These are phyloP conservation scores for Cataglyphis rosenhaueri DNA, from an alignment of 2,888 invertebrate species.

Conservation along the genomic window DNA sequence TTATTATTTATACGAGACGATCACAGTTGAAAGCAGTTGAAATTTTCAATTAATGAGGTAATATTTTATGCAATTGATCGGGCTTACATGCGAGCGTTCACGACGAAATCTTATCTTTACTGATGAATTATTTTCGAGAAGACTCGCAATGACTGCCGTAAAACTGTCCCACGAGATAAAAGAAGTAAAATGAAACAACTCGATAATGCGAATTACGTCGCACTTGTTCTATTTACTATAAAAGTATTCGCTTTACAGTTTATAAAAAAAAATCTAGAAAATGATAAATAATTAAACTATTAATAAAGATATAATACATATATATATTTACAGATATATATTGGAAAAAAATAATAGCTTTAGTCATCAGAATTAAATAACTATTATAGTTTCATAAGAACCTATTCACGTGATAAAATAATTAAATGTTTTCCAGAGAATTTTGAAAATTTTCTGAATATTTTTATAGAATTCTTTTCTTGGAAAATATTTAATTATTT, in stretches of 20 bases:
- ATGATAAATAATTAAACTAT: background rate
- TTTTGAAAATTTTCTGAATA: background rate
- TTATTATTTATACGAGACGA: background rate
- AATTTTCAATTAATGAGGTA: slow-evolving; percentile 36
- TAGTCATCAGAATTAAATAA: background rate
- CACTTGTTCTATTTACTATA: slow-evolving; percentile 27
- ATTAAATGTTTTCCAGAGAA: background rate
- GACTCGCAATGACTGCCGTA: background rate
- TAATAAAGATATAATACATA: background rate
- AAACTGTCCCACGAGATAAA: slow-evolving; percentile 50
- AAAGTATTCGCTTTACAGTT: slow-evolving; percentile 50
- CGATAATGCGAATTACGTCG: slow-evolving; percentile 6
- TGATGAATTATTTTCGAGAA: slow-evolving; percentile 23
- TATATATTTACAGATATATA: background rate
- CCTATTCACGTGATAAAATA: background rate
- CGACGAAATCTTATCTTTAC: slow-evolving; percentile 53
- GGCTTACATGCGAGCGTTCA: background rate
- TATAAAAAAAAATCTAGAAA: background rate
- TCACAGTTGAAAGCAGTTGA: background rate
- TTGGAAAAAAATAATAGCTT: background rate
- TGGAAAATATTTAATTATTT: background rate
- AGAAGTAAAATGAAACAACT: slow-evolving; percentile 37
- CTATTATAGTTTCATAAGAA: background rate
- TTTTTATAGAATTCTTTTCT: background rate
- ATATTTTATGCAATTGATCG: slow-evolving; percentile 21